Evolutionary conservation across 2,113 vertebrate species (phyloP), one percentile per base, ranked within the genome.

Genomic region (Pterocles burchelli): DNA sequence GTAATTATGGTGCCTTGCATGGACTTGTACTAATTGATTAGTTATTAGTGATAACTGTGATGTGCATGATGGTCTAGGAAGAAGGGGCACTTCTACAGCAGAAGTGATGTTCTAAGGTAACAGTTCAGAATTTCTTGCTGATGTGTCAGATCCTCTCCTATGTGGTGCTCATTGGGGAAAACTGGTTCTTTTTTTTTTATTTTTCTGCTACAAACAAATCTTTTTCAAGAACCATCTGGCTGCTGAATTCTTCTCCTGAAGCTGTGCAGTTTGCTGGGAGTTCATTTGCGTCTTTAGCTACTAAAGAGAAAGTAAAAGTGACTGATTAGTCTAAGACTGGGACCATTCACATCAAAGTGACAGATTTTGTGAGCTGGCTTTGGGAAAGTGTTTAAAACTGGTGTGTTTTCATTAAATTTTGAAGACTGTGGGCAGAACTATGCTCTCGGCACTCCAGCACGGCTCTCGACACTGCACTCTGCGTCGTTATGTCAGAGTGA

Each of bases 221-320:
- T 88, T 90, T 80, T 84, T 72, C 79, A 57, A 49, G 90, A 96
- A 33, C 96, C 96, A 96, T 97, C 96, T 97, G 97, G 89, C 87
- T 67, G 49, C 93, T 75, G 26, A 89, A 80, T 92, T 88, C 72
- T 74, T 88, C 93, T 97, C 83, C 93, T 12, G 80, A 57, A 95
- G 95, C 91, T 79, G 59, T 88, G 94, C 11, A 57, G 61, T 93
- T 97, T 96, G 43, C 95, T 66, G 85, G 63, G 87, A 97, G 95
- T 94, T 96, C 96, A 97, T 96, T 96, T 96, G 87, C 46, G 83
- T 96, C 86, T 95, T 94, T 49, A 95, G 88, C 85, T 85, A 67
- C 95, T 95, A 85, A 96, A 92, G 78, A 92, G 83, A 82, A 89
- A 96, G 90, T 92, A 88, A 93, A 97, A 94, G 93, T 93, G 93